These are phyloP conservation scores for Thysanoteuthis rhombus DNA, from an alignment of 2,888 invertebrate species.

Conservation along the genomic window DNA sequence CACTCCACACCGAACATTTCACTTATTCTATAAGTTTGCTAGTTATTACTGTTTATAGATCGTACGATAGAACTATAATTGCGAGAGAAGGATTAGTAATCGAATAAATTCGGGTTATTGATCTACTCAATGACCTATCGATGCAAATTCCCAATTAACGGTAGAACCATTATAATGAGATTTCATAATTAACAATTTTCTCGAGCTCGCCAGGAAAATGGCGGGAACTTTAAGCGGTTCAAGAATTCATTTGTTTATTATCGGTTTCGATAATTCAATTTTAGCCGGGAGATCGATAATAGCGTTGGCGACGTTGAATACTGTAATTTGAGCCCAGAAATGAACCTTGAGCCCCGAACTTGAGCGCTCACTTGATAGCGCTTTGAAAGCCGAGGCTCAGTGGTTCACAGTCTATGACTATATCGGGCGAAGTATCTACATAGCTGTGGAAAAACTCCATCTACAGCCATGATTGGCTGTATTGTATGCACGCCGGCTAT, in stretches of 20 bases:
- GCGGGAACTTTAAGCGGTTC: not conserved
- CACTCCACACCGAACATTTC: not conserved
- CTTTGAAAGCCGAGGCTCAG: not conserved
- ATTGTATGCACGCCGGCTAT: not conserved
- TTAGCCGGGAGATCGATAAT: not conserved
- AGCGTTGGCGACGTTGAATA: not conserved
- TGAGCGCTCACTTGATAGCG: not conserved
- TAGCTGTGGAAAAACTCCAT: not conserved
- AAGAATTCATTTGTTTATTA: conserved; percentile 12
- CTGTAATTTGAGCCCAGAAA: not conserved
- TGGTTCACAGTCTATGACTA: not conserved
- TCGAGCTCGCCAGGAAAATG: not conserved
- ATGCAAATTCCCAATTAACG: not conserved
- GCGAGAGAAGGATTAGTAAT: conserved; percentile 12
- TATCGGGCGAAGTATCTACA: not conserved
- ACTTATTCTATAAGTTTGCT: not conserved
- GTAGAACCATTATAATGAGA: not conserved
- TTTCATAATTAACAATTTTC: not conserved
- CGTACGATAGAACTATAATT: not conserved
- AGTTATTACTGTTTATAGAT: not conserved
- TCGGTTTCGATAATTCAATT: not conserved
- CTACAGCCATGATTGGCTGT: not conserved
- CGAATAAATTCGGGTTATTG: not conserved
- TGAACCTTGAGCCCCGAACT: not conserved
- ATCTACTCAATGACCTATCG: not conserved